Base-by-base conservation (phyloP, 2,797 vertebrate genomes). In the Nyctalus aviator region DNA sequence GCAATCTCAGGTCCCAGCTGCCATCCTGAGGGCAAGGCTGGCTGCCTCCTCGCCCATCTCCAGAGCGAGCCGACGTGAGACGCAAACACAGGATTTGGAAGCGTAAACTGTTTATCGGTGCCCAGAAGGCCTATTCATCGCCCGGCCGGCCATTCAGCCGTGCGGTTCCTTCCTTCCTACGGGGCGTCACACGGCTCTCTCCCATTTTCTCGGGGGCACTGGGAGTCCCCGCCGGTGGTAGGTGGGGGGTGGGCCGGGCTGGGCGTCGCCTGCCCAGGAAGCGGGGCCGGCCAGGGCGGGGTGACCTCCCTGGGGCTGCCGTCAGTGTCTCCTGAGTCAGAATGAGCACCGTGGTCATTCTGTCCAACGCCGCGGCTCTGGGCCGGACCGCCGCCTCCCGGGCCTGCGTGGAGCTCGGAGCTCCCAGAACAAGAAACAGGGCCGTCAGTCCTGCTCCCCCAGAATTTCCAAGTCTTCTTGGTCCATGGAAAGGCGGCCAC, bases 211-310 rank as follows among this genome's bases (percentile, higher is more conserved):
- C 6, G 0, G 81, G 86, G 90, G 87, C 66, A 92, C 59, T 14
- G 10, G 15, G 66, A 86, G 55, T 96, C 95, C 79, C 79, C 71
- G 69, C 93, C 96, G 75, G 97, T 88, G 85, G 84, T 95, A 98
- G 98, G 84, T 95, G 98, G 98, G 98, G 96, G 88, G 98, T 97
- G 95, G 97, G 1, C 97, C 98, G 14, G 97, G 98, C 84, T 98
- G 98, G 92, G 97, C 98, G 78, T 98, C 98, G 93, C 98, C 98
- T 96, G 98, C 98, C 88, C 98, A 96, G 20, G 97, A 97, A 72
- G 96, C 98, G 95, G 93, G 96, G 84, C 97, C 98, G 97, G 98
- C 98, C 98, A 97, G 98, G 97, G 95, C 68, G 79, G 90, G 94
- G 97, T 93, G 96, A 94, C 90, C 90, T 37, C 37, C 37, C 37